These are phyloP conservation scores for Pogonophryne albipinna DNA, from an alignment of 2,797 vertebrate genomes.

Conservation along the genomic window DNA sequence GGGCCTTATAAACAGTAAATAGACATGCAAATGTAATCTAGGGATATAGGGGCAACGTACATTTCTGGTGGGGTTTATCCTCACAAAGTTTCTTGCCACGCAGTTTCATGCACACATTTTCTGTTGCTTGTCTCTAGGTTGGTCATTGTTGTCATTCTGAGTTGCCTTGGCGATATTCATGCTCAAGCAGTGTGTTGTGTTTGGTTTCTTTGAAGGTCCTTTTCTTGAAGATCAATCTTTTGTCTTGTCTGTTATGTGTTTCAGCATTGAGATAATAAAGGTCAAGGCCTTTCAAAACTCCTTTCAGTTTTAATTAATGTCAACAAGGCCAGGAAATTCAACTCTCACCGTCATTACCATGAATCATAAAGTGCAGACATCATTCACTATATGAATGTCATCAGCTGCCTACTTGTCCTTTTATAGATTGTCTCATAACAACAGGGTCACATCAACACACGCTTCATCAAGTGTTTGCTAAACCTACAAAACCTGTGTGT, in stretches of 20 bases:
- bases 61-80: not conserved
- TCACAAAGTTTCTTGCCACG: not conserved
- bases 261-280: slow-evolving; percentile 5
- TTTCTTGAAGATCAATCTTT: slow-evolving; percentile 13
- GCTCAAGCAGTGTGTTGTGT: slow-evolving; percentile 13
- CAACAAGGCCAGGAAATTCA: slow-evolving; percentile 13
- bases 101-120: slow-evolving; percentile 4
- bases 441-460: slow-evolving; percentile 16
- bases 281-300: slow-evolving; percentile 5
- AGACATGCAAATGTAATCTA: too few relatives aligned
- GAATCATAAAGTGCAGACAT: not conserved
- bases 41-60: too few relatives aligned
- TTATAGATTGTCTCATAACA: slow-evolving; percentile 9
- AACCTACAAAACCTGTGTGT: slow-evolving; percentile 54
- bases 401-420: not conserved
- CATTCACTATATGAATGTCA: slow-evolving; percentile 6
- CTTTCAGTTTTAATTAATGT: slow-evolving; percentile 25
- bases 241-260: slow-evolving; percentile 15
- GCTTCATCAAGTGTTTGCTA: not conserved
- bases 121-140: slow-evolving; percentile 14
- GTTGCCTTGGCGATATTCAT: slow-evolving; percentile 31
- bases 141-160: slow-evolving; percentile 6
- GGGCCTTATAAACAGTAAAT: too few relatives aligned
- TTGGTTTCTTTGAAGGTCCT: slow-evolving; percentile 20
- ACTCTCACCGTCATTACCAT: not conserved